A percentile compares a stretch with the other conserved stretches of the same genome.
phyloP scores from a whole-genome alignment of 1,140 invertebrate species.

The Myzus persicae region DNA sequence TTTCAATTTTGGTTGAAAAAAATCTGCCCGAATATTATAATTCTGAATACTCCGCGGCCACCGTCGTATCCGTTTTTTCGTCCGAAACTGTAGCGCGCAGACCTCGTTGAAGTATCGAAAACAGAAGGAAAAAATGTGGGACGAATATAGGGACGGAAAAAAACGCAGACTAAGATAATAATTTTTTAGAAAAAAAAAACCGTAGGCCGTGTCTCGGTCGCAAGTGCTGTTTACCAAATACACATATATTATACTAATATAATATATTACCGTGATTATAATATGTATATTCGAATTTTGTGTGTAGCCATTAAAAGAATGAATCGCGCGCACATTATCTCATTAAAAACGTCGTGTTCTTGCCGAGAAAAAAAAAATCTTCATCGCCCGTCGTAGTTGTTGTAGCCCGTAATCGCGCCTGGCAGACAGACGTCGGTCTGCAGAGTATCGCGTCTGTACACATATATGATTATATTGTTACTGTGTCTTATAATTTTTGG shows the following conservation, averaged over 20 bases:
- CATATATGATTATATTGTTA: background rate
- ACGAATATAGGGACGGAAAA: background rate
- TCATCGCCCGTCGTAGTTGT: background rate
- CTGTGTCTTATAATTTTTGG: background rate
- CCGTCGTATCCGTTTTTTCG: background rate
- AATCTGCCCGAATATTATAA: too few species aligned
- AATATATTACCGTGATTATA: background rate
- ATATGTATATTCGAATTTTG: background rate
- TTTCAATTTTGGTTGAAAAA: too few species aligned
- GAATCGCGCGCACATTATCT: background rate
- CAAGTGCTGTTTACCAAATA: too few species aligned
- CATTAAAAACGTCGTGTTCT: background rate
- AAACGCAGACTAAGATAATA: background rate
- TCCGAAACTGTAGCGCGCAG: background rate
- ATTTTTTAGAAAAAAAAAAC: background rate
- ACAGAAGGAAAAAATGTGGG: background rate
- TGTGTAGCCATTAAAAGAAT: background rate
- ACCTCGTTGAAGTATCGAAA: background rate
- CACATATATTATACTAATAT: background rate
- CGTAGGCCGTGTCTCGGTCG: background rate
- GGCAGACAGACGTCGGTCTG: conserved; percentile 8
- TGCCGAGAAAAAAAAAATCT: background rate
- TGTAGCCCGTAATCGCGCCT: background rate
- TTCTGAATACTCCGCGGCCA: too few species aligned
- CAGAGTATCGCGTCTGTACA: background rate